phyloP scores from a whole-genome alignment of 2,113 vertebrate species.

The Carassius carassius region DNA sequence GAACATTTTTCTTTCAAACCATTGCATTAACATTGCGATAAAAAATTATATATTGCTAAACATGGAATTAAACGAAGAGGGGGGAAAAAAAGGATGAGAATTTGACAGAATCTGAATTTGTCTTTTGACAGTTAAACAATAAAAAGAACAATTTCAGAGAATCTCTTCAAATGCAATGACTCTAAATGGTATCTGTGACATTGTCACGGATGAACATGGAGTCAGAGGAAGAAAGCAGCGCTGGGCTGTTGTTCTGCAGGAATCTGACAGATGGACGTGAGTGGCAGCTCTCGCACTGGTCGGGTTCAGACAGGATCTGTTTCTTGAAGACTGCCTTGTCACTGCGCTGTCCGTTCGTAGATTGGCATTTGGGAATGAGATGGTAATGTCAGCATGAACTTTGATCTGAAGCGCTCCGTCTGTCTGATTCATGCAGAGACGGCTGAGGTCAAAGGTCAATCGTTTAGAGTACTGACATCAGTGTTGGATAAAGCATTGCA shows the following conservation, averaged over 20 bases:
- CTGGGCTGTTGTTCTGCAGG: not conserved
- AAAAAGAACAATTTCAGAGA: too few species aligned
- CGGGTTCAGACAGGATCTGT: not conserved
- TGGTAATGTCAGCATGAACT: not conserved
- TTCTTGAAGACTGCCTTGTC: not conserved
- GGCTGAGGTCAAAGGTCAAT: not conserved
- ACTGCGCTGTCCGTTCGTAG: not conserved
- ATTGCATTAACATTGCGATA: too few species aligned
- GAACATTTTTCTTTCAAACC: too few species aligned
- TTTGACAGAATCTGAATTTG: too few species aligned
- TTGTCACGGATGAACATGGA: not conserved
- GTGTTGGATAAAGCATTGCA: not conserved
- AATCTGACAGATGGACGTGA: conserved; percentile 45
- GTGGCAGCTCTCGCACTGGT: not conserved
- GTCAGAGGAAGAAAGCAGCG: not conserved
- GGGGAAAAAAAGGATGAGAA: too few species aligned
- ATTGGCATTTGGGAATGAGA: conserved; percentile 4
- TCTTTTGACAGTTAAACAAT: too few species aligned
- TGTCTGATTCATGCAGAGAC: not conserved
- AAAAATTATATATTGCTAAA: too few species aligned
- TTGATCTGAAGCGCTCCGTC: not conserved
- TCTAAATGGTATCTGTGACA: too few species aligned
- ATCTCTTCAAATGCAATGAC: too few species aligned
- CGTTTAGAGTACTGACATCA: not conserved
- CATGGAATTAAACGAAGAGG: too few species aligned